These are phyloP conservation scores for Altica lythri DNA, from an alignment of 2,888 invertebrate genomes.

Conservation along the genomic window DNA sequence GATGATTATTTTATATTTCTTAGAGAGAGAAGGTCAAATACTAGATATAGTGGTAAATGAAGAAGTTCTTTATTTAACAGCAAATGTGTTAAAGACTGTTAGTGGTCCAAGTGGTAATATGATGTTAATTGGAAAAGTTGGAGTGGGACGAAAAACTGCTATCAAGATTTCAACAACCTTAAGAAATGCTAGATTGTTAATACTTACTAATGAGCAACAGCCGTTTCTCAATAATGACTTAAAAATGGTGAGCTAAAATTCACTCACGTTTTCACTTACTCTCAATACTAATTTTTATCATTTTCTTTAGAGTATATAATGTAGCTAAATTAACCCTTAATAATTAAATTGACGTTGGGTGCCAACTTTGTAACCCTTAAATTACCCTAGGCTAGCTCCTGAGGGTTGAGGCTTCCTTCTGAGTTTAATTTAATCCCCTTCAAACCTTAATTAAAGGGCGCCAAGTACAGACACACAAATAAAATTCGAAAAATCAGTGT, in stretches of 20 bases:
- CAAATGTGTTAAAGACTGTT: conserved; percentile 67
- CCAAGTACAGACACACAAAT: no score
- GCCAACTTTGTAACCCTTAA: no score
- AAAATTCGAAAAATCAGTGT: no score
- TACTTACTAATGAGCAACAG: conserved; percentile 50
- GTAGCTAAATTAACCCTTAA: no score
- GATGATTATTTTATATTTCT: conserved; percentile 24
- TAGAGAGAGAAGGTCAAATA: conserved; percentile 66
- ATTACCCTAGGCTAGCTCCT: no score
- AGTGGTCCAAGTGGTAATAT: conserved; percentile 66
- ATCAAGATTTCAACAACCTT: conserved; percentile 75
- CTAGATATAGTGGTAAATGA: conserved; percentile 68
- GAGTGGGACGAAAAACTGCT: conserved; percentile 80
- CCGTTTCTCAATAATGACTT: conserved; percentile 75
- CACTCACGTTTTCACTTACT: no score
- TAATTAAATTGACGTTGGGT: no score
- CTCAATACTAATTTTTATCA: no score
- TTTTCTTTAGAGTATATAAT: no score
- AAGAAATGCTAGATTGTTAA: conserved; percentile 66
- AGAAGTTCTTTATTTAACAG: conserved; percentile 69
- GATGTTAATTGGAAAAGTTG: conserved; percentile 77
- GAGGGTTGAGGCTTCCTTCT: no score
- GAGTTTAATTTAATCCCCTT: no score
- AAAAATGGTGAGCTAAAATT: conserved; percentile 59
- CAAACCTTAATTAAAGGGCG: no score